Percentiles rank a stretch among this genome's conserved stretches.
Evolutionary conservation across 2,113 vertebrate species (phyloP).

Genomic region (Anthoscopus minutus): DNA sequence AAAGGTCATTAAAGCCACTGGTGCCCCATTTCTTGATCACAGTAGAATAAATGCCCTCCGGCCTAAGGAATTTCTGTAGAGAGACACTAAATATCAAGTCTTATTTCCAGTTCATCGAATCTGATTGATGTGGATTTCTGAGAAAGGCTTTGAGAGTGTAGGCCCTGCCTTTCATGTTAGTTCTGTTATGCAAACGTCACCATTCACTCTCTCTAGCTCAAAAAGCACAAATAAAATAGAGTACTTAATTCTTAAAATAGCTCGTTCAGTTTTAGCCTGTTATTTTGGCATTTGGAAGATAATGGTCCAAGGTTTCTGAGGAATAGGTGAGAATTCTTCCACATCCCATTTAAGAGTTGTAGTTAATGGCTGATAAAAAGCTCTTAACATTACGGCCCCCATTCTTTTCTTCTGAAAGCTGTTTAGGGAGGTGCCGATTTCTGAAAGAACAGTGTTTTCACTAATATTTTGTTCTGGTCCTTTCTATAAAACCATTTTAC

Average conservation of each 20-base stretch:
- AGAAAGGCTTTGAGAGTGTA: background rate
- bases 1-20: background rate
- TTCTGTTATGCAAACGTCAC: fast-evolving
- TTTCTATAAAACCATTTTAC: background rate
- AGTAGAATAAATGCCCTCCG: background rate
- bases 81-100: background rate
- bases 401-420: background rate
- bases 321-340: background rate
- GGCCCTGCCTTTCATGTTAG: background rate
- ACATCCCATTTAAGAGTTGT: background rate
- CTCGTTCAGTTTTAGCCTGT: background rate
- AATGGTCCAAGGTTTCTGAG: background rate
- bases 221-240: background rate
- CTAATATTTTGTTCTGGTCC: background rate
- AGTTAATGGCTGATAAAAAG: background rate
- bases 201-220: background rate
- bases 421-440: background rate
- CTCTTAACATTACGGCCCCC: background rate
- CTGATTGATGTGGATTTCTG: background rate
- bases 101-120: background rate
- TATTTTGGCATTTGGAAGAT: background rate
- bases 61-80: background rate
- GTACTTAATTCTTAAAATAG: background rate
- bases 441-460: background rate
- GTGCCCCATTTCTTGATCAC: background rate